Evolutionary conservation across 1,140 invertebrate genomes (phyloP).

Genomic region (Micrasema longulum): DNA sequence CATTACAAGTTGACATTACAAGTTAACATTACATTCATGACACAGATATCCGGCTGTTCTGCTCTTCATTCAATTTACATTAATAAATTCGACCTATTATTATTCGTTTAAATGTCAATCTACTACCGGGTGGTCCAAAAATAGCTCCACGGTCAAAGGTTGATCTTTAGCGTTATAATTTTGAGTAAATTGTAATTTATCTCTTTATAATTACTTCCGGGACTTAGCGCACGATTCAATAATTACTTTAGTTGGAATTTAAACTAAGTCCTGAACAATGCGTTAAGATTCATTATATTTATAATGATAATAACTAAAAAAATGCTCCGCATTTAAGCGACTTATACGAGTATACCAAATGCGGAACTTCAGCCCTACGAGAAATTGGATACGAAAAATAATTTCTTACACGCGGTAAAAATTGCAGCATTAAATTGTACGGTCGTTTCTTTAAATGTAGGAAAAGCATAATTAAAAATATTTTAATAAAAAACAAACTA

Average conservation of each 20-base stretch:
- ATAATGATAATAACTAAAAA: too few species aligned
- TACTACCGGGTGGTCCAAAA: neutral
- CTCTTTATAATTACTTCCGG: neutral
- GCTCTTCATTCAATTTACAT: slow-evolving; percentile 26
- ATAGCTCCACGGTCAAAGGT: neutral
- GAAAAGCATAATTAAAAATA: too few species aligned
- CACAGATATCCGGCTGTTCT: slow-evolving; percentile 18
- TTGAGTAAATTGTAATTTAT: neutral
- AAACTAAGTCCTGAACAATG: neutral
- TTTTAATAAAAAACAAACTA: too few species aligned
- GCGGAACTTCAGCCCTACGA: too few species aligned
- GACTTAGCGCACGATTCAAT: neutral
- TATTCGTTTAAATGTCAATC: slow-evolving; percentile 25
- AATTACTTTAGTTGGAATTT: neutral
- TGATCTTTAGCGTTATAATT: neutral
- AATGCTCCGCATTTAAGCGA: too few species aligned
- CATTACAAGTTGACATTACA: too few species aligned
- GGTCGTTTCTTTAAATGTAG: too few species aligned
- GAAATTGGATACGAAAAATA: too few species aligned
- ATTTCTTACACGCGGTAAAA: too few species aligned
- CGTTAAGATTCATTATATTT: too few species aligned
- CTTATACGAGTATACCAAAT: too few species aligned
- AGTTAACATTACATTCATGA: neutral
- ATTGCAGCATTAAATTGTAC: too few species aligned
- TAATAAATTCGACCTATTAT: slow-evolving; percentile 37